Evolutionary conservation across 2,797 vertebrate species (phyloP), one percentile per base, ranked within the genome.

Genomic region (Sebastes minor): DNA sequence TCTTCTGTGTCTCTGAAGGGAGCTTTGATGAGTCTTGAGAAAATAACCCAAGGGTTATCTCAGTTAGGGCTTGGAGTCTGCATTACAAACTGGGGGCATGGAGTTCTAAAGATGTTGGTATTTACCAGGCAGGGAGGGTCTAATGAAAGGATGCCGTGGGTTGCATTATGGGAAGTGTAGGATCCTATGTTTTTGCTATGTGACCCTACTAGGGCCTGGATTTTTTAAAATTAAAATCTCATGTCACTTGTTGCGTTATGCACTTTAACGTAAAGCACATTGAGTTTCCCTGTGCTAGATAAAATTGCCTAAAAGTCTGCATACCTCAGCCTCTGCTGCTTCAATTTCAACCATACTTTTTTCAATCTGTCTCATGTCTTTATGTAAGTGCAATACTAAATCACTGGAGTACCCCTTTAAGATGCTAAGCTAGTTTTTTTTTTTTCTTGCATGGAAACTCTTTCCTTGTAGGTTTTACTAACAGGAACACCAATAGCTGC

Each of bases 11-110:
- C 57, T 69, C 71, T 69, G 78, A 56, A 63, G 42, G 33, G 30
- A 74, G 55, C 61, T 71, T 65, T 66, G 56, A 56, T 18, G 16
- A 56, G 32, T 61, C 42, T 32, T 57, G 71, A 64, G 78, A 64
- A 81, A 76, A 71, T 22, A 82, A 61, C 74, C 32, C 33, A 0
- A 22, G 65, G 71, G 72, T 81, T 81, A 64, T 81, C 78, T 75
- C 60, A 52, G 35, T 32, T 38, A 6, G 22, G 18, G 32, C 13
- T 72, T 2, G 3, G 12, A 46, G 73, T 52, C 22, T 61, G 53
- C 42, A 27, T 65, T 38, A 38, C 20, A 61, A 71, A 42, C 61
- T 23, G 53, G 11, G 73, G 42, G 7, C 57, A n/a, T 1, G 18
- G 71, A 78, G 71, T 69, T 74, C 0, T 2, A 53, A 70, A 74